These are phyloP conservation scores for Progne subis DNA, from an alignment of 2,113 vertebrate species.

Conservation along the genomic window DNA sequence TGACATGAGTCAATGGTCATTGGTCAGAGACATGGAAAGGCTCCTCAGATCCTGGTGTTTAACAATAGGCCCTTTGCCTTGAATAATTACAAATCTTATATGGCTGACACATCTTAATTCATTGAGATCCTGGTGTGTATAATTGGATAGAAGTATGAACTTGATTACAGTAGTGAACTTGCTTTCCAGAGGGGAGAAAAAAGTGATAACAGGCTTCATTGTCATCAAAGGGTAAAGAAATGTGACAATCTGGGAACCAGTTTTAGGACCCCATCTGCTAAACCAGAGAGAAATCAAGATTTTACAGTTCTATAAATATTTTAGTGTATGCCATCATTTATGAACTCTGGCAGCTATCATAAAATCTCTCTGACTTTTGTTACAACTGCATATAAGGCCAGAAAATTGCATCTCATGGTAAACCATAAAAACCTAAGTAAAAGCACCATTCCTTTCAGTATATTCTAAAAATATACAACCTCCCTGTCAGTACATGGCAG, in stretches of 20 bases:
- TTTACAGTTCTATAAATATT: slow-evolving; percentile 92
- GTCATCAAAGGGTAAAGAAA: slow-evolving; percentile 83
- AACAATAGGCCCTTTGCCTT: slow-evolving; percentile 2
- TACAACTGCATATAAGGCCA: slow-evolving; percentile 87
- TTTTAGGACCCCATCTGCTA: slow-evolving; percentile 85
- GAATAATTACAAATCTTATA: slow-evolving; percentile 49
- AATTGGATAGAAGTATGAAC: slow-evolving; percentile 70
- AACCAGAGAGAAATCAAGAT: slow-evolving; percentile 88
- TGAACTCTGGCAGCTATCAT: slow-evolving; percentile 89
- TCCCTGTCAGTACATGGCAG: slow-evolving; percentile 79
- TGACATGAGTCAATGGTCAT: background rate
- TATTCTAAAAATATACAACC: slow-evolving; percentile 87
- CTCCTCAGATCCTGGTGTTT: background rate
- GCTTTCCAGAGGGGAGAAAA: slow-evolving; percentile 53
- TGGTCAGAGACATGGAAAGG: background rate
- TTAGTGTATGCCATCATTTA: slow-evolving; percentile 89
- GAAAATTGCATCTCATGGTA: slow-evolving; percentile 89
- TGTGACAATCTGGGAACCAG: slow-evolving; percentile 81
- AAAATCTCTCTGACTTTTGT: slow-evolving; percentile 88
- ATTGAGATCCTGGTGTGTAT: slow-evolving; percentile 39
- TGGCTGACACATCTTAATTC: slow-evolving; percentile 55
- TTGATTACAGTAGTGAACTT: slow-evolving; percentile 73
- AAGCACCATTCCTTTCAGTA: slow-evolving; percentile 86
- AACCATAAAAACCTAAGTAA: slow-evolving; percentile 89
- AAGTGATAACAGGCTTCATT: slow-evolving; percentile 75